Base-by-base conservation (phyloP, 2,888 invertebrate species). In the Balanococcus diminutus region DNA sequence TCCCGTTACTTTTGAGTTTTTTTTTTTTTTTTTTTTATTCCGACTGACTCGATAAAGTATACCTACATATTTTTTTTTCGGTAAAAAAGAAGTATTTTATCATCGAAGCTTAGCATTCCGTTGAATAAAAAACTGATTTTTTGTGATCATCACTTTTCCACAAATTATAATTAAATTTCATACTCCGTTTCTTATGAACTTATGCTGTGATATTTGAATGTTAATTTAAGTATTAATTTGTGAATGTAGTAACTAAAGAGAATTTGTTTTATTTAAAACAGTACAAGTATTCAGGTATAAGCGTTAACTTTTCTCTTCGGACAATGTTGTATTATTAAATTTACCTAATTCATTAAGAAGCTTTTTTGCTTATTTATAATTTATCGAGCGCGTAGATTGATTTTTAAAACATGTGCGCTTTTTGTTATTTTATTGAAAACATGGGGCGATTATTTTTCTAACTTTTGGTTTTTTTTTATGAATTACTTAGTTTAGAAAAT, bases 141-240 rank as follows among this genome's bases (percentile, higher is more conserved):
- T n/a, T n/a, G n/a, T n/a, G n/a, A n/a, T n/a, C n/a, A n/a, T n/a
- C n/a, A n/a, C n/a, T n/a, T n/a, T n/a, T n/a, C n/a, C n/a, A 22
- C 56, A 22, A 42, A 42, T 42, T 42, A 9, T 11, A 42, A 56
- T 56, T 56, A 11, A 56, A 56, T 19, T 56, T 56, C 22, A 28
- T 67, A 28, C 25, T 79, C 75, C 36, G 32, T 36, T 79, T 79
- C 16, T 79, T 36, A 28, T 36, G 32, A 79, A 79, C 28, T 19
- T 28, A 16, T 79, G 75, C 75, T 79, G 75, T 79, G 75, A 79
- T 79, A 79, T 79, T 56, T 79, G 36, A 79, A 36, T 79, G 36
- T 79, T 79, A 79, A 79, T 79, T 19, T 79, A 79, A 79, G 75
- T 79, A 79, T 32, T 79, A 79, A 19, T 79, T 79, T 79, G 32